Evolutionary conservation across 1,140 invertebrate genomes (phyloP), one percentile per base, ranked within the genome.

Genomic region (Branchinecta lynchi): DNA sequence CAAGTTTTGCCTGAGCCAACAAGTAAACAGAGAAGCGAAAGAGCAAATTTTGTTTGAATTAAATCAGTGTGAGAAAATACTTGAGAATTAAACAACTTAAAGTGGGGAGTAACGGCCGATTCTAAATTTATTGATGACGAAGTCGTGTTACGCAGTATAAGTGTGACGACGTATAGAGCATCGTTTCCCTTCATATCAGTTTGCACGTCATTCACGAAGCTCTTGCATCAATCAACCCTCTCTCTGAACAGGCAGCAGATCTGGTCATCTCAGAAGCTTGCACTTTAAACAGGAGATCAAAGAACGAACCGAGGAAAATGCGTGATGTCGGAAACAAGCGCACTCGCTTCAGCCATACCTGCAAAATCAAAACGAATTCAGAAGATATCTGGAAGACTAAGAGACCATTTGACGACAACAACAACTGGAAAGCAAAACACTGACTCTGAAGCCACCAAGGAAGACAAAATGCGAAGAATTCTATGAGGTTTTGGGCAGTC

Each of bases 301-400:
- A 51, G 46, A 51, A 51, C 46, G 46, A 51, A 51, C 46, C n/a
- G 46, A 51, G 46, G n/a, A 51, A 51, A 51, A 51, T 51, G n/a
- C n/a, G 46, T 9, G 9, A 9, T 51, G 46, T 51, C n/a, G 46
- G 46, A 51, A 51, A 51, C 46, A 51, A 51, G 46, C n/a, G 46
- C 46, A 9, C 46, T 51, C 46, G 9, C 46, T 51, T 51, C 46
- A 51, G 46, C 46, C 46, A 51, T 9, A 51, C 46, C 46, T 51
- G 46, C 46, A 9, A 51, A 51, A 51, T 51, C 46, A 51, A 51
- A 51, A 51, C 46, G 46, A 51, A 9, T 51, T 51, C 46, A 51
- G 46, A 51, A 51, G 46, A 51, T 51, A 51, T 51, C 46, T n/a
- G n/a, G 46, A 51, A 51, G 46, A 51, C 46, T 51, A 51, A 51